These are phyloP conservation scores for Oryzias javanicus DNA, from an alignment of 2,113 vertebrate genomes.

Conservation along the genomic window DNA sequence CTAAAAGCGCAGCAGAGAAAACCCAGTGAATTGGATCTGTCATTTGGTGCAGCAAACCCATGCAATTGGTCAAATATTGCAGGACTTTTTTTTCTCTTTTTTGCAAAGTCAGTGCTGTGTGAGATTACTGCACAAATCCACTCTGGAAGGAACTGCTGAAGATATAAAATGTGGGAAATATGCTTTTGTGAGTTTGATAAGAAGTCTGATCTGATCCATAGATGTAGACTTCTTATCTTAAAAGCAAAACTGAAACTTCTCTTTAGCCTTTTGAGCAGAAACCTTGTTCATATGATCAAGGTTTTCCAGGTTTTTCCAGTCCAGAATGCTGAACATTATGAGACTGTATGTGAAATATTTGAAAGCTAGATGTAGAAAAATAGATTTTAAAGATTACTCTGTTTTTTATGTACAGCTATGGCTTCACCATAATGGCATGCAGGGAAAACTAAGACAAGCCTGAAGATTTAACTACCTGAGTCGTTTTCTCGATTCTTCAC, in stretches of 20 bases:
- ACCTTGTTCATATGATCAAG: neutral
- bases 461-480: conserved; percentile 80
- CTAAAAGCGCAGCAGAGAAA: conserved; percentile 20
- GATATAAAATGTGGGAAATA: conserved; percentile 10
- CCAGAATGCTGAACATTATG: conserved; percentile 10
- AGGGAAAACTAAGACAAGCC: conserved; percentile 72
- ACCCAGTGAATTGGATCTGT: conserved; percentile 28
- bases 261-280: conserved; percentile 11
- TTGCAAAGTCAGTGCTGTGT: conserved; percentile 7
- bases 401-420: conserved; percentile 70
- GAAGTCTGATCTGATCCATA: neutral
- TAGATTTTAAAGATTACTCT: conserved; percentile 68
- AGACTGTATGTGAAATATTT: conserved; percentile 10
- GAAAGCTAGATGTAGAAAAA: conserved; percentile 70
- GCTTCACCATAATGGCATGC: conserved; percentile 76
- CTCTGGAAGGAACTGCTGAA: conserved; percentile 3
- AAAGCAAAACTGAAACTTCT: no score
- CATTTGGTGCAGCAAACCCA: conserved; percentile 44
- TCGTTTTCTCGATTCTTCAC: conserved; percentile 64
- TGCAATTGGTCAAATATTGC: conserved; percentile 15
- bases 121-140: neutral
- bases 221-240: neutral
- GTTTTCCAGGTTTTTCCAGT: neutral
- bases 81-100: conserved; percentile 18
- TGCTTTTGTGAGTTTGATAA: neutral